Evolutionary conservation across 2,113 vertebrate species (phyloP), one percentile per base, ranked within the genome.

Genomic region (Nyctibius bracteatus): DNA sequence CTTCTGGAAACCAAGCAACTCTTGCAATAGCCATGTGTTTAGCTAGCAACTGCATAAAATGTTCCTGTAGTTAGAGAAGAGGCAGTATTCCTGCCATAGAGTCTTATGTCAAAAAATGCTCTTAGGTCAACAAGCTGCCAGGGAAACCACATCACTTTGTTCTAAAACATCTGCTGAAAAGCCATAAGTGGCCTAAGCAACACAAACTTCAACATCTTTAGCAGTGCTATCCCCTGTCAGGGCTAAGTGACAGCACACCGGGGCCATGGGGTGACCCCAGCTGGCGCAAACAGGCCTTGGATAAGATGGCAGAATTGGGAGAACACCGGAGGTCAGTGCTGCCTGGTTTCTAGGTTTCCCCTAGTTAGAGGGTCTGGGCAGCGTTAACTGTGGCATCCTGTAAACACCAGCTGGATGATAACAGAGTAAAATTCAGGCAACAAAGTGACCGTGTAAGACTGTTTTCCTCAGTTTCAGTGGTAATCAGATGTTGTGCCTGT

Each of bases 291-390:
- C 89, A 81, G 68, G 41, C 49, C 57, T 22, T 6, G 73, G 96
- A 93, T 91, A 81, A 97, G 92, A 67, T 8, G 3, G 43, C 14
- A 22, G 72, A 27, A 39, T 68, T 80, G 37, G 84, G 89, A 92
- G 91, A 95, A 81, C 58, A 22, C 58, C 20, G 22, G 49, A 31
- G 1, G 73, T 54, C 33, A 5, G 37, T 24, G 85, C 67, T 74
- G 88, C 86, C 93, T 65, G 90, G 67, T 72, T 73, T 71, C 90
- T 46, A 57, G 49, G 86, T 62, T 97, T 84, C 90, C 90, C 96
- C 72, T 86, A 92, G 95, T 94, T 27, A 70, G 83, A 93, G 91
- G 97, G 97, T 97, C 96, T 97, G 97, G 96, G 94, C 95, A 96
- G 25, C 58, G 37, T 97, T 96, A 97, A 74, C 89, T 41, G 82